These are phyloP conservation scores for Aspidoscelis tigris DNA, from an alignment of 2,113 vertebrate species.

Conservation along the genomic window DNA sequence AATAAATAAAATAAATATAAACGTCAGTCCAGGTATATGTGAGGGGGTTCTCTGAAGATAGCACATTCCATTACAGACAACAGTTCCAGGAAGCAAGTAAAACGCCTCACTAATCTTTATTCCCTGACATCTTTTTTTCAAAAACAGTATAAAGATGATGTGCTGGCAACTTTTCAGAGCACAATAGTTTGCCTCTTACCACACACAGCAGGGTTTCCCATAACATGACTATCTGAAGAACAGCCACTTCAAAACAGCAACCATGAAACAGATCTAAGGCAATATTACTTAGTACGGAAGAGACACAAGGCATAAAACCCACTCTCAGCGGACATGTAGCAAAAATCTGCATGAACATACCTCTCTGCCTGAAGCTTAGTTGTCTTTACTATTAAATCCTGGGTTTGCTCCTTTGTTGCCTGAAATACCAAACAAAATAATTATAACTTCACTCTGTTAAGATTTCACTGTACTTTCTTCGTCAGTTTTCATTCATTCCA, in stretches of 20 bases:
- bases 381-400: slow-evolving; percentile 96
- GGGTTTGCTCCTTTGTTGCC: slow-evolving; percentile 96
- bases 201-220: neutral
- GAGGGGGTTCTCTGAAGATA: no score
- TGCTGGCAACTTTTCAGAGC: neutral
- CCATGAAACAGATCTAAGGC: rapidly evolving
- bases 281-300: neutral
- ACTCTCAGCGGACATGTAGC: slow-evolving; percentile 8
- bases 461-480: neutral
- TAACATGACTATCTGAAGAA: neutral
- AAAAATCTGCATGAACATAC: slow-evolving; percentile 75
- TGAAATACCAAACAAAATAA: slow-evolving; percentile 69
- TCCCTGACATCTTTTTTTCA: neutral
- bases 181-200: neutral
- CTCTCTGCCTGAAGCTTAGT: slow-evolving; percentile 97
- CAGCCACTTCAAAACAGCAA: neutral
- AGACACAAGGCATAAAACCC: neutral
- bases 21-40: no score
- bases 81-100: no score
- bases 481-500: slow-evolving; percentile 8
- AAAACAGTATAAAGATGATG: neutral
- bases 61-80: no score
- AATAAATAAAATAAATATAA: no score
- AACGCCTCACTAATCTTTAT: no score
- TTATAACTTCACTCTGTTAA: slow-evolving; percentile 12